Evolutionary conservation across 2,797 vertebrate species (phyloP).

Genomic region (Diceros bicornis): DNA sequence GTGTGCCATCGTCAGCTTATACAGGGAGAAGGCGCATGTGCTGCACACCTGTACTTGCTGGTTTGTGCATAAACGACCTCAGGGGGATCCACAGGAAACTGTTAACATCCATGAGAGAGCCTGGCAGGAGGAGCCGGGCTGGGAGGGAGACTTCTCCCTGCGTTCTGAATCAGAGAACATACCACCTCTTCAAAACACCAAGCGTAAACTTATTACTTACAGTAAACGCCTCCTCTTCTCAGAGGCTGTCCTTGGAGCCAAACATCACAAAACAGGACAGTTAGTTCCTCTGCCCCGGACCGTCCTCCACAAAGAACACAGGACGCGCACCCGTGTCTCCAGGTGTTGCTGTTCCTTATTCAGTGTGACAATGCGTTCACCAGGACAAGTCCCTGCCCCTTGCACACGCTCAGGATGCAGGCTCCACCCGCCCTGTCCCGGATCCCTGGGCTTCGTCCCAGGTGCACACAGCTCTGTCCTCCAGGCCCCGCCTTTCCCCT

Average conservation of each 20-base stretch:
- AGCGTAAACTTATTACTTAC: not conserved
- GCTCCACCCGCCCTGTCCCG: not conserved
- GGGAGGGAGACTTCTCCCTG: too few relatives aligned
- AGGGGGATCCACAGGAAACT: too few relatives aligned
- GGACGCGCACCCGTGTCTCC: not conserved
- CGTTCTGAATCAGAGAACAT: not conserved
- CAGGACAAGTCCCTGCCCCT: not conserved
- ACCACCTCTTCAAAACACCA: not conserved
- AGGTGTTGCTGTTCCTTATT: not conserved
- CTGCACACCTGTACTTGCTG: too few relatives aligned
- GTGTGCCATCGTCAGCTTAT: too few relatives aligned
- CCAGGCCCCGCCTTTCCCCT: rapidly evolving
- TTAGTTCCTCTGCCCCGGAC: not conserved
- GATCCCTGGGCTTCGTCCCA: too few relatives aligned
- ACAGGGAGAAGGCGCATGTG: not conserved
- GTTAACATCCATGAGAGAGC: too few relatives aligned
- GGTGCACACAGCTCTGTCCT: not conserved
- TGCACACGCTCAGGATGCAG: too few relatives aligned
- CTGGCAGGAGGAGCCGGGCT: too few relatives aligned
- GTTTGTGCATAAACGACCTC: not conserved
- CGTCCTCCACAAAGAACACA: not conserved
- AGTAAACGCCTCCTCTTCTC: not conserved
- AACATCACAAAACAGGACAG: not conserved
- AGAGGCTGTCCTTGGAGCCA: not conserved
- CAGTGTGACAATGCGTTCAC: not conserved